Percentiles rank a stretch among this genome's conserved stretches.
Evolutionary conservation across 2,797 vertebrate species (phyloP).

Genomic region (Schizopygopsis malacanthus): DNA sequence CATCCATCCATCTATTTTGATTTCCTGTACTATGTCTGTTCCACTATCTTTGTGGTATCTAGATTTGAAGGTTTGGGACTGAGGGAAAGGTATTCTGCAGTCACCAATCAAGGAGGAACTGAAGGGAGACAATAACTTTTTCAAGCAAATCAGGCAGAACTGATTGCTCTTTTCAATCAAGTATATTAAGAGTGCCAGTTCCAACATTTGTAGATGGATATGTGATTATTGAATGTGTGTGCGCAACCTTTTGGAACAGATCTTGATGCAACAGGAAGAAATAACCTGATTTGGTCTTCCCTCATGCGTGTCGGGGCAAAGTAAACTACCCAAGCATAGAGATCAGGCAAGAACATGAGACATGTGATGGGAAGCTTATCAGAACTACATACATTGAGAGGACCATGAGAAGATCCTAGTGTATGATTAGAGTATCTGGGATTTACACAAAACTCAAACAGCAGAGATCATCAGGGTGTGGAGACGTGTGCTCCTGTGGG

Average conservation of each 20-base stretch:
- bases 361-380: slow-evolving; percentile 17
- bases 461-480: slow-evolving; percentile 14
- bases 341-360: background rate
- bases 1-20: no score
- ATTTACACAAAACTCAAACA: slow-evolving; percentile 27
- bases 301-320: slow-evolving; percentile 17
- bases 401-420: slow-evolving; percentile 8
- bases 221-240: slow-evolving; percentile 68
- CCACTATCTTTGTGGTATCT: background rate
- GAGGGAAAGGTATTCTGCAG: slow-evolving; percentile 20
- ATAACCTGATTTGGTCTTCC: slow-evolving; percentile 34
- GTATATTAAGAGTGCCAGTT: slow-evolving; percentile 64
- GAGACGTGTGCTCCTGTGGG: slow-evolving; percentile 6
- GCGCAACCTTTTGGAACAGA: slow-evolving; percentile 6
- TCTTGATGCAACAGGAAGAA: slow-evolving; percentile 64
- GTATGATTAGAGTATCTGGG: background rate
- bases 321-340: background rate
- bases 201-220: slow-evolving; percentile 52
- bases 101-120: slow-evolving; percentile 19
- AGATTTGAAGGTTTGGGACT: slow-evolving; percentile 21
- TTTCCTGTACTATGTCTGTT: background rate
- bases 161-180: slow-evolving; percentile 72
- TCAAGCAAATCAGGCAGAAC: slow-evolving; percentile 64
- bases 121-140: slow-evolving; percentile 50
- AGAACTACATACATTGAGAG: slow-evolving; percentile 1